phyloP scores from a whole-genome alignment of 2,888 invertebrate species.

The Patella caerulea region DNA sequence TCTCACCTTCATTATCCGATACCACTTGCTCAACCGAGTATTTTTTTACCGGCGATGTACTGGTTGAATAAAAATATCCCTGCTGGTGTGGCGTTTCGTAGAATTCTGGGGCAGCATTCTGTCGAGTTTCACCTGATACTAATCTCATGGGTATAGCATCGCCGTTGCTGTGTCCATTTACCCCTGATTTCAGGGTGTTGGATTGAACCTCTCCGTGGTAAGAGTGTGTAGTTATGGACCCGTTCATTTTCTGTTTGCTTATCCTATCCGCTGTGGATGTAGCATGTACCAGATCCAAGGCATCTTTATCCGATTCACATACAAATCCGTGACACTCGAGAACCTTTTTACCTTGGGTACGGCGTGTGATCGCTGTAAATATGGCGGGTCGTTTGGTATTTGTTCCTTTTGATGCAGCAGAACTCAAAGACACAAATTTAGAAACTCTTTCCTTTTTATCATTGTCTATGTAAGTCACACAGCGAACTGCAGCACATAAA shows the following conservation, averaged over 20 bases:
- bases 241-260: slow-evolving; percentile 30
- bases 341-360: slow-evolving; percentile 66
- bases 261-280: slow-evolving; percentile 50
- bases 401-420: slow-evolving; percentile 53
- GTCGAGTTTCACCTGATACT: slow-evolving; percentile 42
- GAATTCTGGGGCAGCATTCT: slow-evolving; percentile 55
- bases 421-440: slow-evolving; percentile 67
- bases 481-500: slow-evolving; percentile 69
- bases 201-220: background rate
- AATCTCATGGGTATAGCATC: slow-evolving; percentile 38
- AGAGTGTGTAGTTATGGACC: slow-evolving; percentile 9
- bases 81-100: slow-evolving; percentile 59
- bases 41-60: slow-evolving; percentile 55
- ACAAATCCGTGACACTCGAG: slow-evolving; percentile 70
- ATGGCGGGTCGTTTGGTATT: slow-evolving; percentile 65
- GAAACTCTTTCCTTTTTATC: slow-evolving; percentile 50
- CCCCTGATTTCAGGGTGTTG: slow-evolving; percentile 23
- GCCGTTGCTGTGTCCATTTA: slow-evolving; percentile 22
- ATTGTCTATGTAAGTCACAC: slow-evolving; percentile 51
- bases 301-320: slow-evolving; percentile 86
- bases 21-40: slow-evolving; percentile 55
- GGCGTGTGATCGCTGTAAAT: slow-evolving; percentile 67
- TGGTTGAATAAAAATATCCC: slow-evolving; percentile 65
- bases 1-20: slow-evolving; percentile 28
- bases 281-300: slow-evolving; percentile 95